These are phyloP conservation scores for Himalopsyche anomala DNA, from an alignment of 2,888 invertebrate genomes.

Conservation along the genomic window DNA sequence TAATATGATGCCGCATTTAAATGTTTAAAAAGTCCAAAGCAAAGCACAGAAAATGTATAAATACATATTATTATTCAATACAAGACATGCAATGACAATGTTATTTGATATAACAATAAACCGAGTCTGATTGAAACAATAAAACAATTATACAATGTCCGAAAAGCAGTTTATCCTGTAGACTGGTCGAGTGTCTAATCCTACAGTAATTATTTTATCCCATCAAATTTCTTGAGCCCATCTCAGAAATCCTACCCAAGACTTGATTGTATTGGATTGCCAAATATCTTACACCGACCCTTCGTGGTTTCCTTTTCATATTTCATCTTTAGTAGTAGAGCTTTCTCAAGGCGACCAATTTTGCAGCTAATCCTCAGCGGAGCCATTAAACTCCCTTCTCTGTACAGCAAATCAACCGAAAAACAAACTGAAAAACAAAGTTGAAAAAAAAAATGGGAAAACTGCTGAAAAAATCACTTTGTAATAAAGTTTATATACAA, in stretches of 20 bases:
- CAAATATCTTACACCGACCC: slow-evolving; percentile 23
- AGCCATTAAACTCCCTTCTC: slow-evolving; percentile 17
- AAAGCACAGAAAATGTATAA: too few species aligned
- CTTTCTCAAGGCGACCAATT: slow-evolving; percentile 24
- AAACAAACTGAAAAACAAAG: neutral
- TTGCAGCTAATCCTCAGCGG: slow-evolving; percentile 22
- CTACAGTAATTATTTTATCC: slow-evolving; percentile 28
- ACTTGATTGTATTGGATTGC: slow-evolving; percentile 42
- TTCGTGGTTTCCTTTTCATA: slow-evolving; percentile 28
- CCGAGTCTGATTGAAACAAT: slow-evolving; percentile 8
- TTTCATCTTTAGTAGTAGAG: slow-evolving; percentile 7
- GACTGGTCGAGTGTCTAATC: slow-evolving; percentile 25
- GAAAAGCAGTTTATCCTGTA: slow-evolving; percentile 37
- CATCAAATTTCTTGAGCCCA: slow-evolving; percentile 35
- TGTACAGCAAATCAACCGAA: neutral
- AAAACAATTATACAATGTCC: slow-evolving; percentile 26
- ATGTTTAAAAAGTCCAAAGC: too few species aligned
- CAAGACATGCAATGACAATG: neutral
- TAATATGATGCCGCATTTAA: too few species aligned
- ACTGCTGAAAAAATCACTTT: too few species aligned
- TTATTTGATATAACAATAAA: neutral
- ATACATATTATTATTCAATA: too few species aligned
- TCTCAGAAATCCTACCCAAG: slow-evolving; percentile 32
- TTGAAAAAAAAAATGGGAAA: neutral
- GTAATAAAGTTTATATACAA: too few species aligned